Evolutionary conservation across 2,797 vertebrate genomes (phyloP).

Genomic region (Sardinella longiceps): DNA sequence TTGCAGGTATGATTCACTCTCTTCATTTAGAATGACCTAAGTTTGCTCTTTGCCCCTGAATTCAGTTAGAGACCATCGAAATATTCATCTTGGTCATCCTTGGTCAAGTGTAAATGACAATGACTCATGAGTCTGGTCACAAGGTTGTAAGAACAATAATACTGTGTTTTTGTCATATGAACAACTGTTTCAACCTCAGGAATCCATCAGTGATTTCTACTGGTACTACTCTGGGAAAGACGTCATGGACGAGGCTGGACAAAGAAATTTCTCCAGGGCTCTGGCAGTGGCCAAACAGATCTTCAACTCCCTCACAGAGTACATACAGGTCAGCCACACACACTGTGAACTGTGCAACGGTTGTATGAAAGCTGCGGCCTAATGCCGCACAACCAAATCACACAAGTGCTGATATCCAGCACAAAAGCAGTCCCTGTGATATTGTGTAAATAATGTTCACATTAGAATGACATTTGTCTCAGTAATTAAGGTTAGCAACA

Average conservation of each 20-base stretch:
- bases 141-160: not conserved
- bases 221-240: constrained; percentile 99
- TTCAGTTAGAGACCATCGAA: too few species aligned
- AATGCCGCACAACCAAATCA: too few species aligned
- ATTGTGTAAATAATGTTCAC: not conserved
- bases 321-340: constrained; percentile 87
- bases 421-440: too few species aligned
- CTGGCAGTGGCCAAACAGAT: constrained; percentile 96
- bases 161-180: not conserved
- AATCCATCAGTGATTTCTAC: constrained; percentile 99
- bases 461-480: not conserved
- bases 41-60: too few species aligned
- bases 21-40: not conserved
- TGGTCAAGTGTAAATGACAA: not conserved
- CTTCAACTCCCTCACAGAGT: constrained; percentile 99
- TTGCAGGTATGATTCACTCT: constrained; percentile 83
- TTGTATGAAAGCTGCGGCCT: too few species aligned
- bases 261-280: constrained; percentile 97
- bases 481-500: not conserved
- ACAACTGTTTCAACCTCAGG: constrained; percentile 70
- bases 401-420: too few species aligned
- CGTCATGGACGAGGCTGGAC: constrained; percentile 93
- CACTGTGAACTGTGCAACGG: too few species aligned
- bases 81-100: not conserved
- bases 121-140: not conserved